Conservation (phyloP, 1,140 invertebrate species). For the Pogonomyrmex barbatus region DNA sequence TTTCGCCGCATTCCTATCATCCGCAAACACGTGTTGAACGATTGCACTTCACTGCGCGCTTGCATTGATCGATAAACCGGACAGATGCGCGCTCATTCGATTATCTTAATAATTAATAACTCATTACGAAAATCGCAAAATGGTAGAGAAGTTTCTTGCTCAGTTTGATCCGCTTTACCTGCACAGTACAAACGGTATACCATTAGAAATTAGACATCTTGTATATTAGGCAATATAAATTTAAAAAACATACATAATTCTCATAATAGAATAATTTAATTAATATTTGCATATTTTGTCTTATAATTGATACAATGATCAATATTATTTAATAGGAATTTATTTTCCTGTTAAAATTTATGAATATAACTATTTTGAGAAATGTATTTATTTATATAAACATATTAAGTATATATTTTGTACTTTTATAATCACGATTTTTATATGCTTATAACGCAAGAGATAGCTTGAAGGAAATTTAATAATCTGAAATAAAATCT, state of each 20-base stretch:
- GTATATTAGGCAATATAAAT: constrained; percentile 1
- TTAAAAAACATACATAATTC: not conserved
- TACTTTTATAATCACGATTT: not conserved
- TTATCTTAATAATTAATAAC: too few relatives aligned
- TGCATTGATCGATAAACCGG: too few relatives aligned
- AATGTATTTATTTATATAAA: not conserved
- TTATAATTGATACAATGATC: not conserved
- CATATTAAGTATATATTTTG: not conserved
- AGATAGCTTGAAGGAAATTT: constrained; percentile 9
- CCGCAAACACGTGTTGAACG: too few relatives aligned
- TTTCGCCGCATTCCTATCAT: too few relatives aligned
- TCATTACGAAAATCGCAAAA: too few relatives aligned
- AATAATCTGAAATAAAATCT: not conserved
- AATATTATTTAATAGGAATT: not conserved
- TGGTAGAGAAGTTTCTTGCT: too few relatives aligned
- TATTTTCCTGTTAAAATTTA: not conserved
- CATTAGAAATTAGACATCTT: not conserved
- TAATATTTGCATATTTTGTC: constrained; percentile 2
- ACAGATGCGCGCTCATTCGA: too few relatives aligned
- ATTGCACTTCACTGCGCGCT: too few relatives aligned
- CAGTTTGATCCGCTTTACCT: too few relatives aligned
- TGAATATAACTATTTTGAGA: not conserved
- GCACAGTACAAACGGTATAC: too few relatives aligned
- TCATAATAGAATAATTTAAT: not conserved
- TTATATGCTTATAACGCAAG: not conserved